Conservation (phyloP, 2,113 vertebrate genomes). For the Meles meles region DNA sequence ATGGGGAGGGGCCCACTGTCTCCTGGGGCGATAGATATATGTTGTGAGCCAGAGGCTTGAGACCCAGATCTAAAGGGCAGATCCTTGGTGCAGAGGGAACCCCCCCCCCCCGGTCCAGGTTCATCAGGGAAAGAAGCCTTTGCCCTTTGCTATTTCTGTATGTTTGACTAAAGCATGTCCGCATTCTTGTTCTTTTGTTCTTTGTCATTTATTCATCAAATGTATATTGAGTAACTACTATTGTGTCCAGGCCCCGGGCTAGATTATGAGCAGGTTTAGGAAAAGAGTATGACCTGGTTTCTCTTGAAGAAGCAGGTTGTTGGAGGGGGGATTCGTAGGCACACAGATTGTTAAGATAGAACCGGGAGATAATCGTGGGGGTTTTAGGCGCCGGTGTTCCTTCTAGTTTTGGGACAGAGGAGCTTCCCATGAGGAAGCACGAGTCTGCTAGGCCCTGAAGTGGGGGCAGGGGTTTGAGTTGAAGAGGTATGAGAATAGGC, state of each 20-base stretch:
- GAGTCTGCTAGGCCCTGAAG: neutral
- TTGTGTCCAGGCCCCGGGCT: neutral
- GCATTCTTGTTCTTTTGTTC: neutral
- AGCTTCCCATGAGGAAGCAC: neutral
- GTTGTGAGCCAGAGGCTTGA: neutral
- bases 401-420: neutral
- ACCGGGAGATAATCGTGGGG: rapidly evolving
- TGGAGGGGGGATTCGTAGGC: neutral
- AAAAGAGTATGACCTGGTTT: neutral
- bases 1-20: neutral
- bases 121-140: neutral
- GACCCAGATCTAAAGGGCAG: neutral
- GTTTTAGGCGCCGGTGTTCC: neutral
- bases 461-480: neutral
- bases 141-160: neutral
- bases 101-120: rapidly evolving
- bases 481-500: slow-evolving; percentile 30
- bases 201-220: neutral
- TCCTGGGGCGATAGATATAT: neutral
- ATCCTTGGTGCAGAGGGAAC: neutral
- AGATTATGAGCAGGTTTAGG: neutral
- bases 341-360: neutral
- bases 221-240: neutral
- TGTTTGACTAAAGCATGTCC: neutral
- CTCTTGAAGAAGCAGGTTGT: neutral